Base-by-base conservation (phyloP, 2,888 invertebrate genomes). In the Deilephila elpenor region DNA sequence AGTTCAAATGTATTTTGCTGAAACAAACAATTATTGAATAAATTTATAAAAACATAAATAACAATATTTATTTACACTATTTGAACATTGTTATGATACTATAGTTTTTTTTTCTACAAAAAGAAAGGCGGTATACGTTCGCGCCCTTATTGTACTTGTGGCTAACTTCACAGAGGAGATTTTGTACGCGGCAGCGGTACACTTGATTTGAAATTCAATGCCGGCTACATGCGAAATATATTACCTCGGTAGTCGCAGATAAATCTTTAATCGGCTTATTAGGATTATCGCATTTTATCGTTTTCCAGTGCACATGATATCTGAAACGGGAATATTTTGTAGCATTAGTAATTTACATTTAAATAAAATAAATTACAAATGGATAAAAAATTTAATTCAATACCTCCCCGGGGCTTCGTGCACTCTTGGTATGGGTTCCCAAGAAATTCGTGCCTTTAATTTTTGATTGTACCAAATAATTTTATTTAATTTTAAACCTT, bases 1-100 rank as follows among this genome's bases (percentile, higher is more conserved):
- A 96, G 88, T 81, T 96, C 95, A 78, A 95, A 96, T 37, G 92
- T 89, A 1, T 93, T 89, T 82, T 90, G 89, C 96, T 96, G 90
- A 74, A 93, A 95, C 79, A 74, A 81, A 76, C 82, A 75, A 11
- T 14, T 14, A 74, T 59, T 75, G 8, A 70, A 71, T 71, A 67
- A 59, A 64, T 25, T 32, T 73, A 62, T 64, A 17, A 11, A 29
- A 62, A 56, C 25, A 67, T 17, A 17, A 56, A 1, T 19, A 59
- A 37, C 11, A 34, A 8, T 11, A 61, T 53, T 25, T 71, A 37
- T 59, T 56, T 3, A 32, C 14, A 53, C 14, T 25, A 25, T 53
- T 25, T 20, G 11, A 59, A 61, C 6, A 44, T 29, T 25, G 44
- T 62, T 25, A 25, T 25, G 1, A 29, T 29, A n/a, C n/a, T n/a